A percentile compares a stretch with the other conserved stretches of the same genome.
Conservation (phyloP, 1,140 invertebrate species). For the Drosophila truncata region DNA sequence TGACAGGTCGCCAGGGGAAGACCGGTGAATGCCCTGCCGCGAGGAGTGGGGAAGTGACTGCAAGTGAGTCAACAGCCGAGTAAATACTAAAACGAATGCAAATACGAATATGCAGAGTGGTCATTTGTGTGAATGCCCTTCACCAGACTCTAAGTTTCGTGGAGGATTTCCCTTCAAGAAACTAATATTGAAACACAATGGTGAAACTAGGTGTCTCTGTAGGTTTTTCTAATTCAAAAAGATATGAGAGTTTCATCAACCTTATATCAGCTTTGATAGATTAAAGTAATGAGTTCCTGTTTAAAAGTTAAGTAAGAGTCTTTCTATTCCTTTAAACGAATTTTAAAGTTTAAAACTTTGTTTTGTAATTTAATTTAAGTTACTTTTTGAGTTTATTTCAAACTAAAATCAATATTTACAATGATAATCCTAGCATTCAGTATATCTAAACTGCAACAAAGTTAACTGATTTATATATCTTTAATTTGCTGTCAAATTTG, state of each 20-base stretch:
- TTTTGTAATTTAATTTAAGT: neutral
- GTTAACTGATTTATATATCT: neutral
- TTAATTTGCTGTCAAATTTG: neutral
- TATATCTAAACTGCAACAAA: neutral
- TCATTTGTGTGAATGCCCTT: conserved; percentile 34
- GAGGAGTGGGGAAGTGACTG: conserved; percentile 6
- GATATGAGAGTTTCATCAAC: too few species aligned
- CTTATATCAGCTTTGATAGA: too few species aligned
- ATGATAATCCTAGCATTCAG: neutral
- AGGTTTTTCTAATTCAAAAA: neutral
- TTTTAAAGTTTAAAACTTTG: neutral
- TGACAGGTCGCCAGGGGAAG: conserved; percentile 43
- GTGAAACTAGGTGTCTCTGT: neutral
- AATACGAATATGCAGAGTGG: conserved; percentile 37
- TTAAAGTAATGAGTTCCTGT: too few species aligned
- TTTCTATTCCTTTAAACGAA: neutral
- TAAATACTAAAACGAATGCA: conserved; percentile 33
- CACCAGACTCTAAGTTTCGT: conserved; percentile 10
- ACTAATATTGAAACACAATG: neutral
- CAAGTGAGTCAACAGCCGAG: conserved; percentile 32
- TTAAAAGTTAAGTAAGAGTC: too few species aligned
- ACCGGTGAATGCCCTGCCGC: conserved; percentile 41
- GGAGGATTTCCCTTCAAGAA: conserved; percentile 1
- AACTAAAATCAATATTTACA: neutral
- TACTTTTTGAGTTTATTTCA: neutral